Percentiles rank a stretch among this genome's conserved stretches.
These are phyloP conservation scores for Xylophagus ater DNA, from an alignment of 2,888 invertebrate species.

Conservation along the genomic window DNA sequence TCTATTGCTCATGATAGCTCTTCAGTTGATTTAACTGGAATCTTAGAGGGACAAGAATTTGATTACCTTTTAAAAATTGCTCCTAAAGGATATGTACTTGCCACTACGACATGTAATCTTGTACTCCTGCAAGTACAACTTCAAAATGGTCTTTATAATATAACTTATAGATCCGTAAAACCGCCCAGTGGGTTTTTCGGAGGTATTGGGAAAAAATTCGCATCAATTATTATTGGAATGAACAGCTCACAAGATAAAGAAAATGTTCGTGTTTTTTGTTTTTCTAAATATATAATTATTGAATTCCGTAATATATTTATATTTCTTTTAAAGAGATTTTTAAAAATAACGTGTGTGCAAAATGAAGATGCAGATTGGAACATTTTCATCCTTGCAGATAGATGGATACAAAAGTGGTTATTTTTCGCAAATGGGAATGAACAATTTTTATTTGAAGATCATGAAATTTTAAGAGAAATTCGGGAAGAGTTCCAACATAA, in stretches of 20 bases:
- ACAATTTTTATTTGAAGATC: conserved; percentile 56
- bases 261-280: conserved; percentile 25
- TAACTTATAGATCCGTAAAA: conserved; percentile 55
- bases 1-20: conserved; percentile 79
- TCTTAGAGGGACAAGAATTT: conserved; percentile 80
- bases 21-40: conserved; percentile 72
- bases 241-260: conserved; percentile 34
- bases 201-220: conserved; percentile 61
- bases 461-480: conserved; percentile 60
- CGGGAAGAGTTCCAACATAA: conserved; percentile 57
- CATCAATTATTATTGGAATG: conserved; percentile 38
- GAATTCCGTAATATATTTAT: conserved; percentile 8
- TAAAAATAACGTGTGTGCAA: conserved; percentile 51
- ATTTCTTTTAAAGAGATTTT: conserved; percentile 42
- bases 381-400: conserved; percentile 64
- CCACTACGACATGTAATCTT: conserved; percentile 84
- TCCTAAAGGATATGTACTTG: conserved; percentile 67
- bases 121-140: conserved; percentile 55
- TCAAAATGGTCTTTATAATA: conserved; percentile 54
- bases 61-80: conserved; percentile 58
- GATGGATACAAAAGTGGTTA: conserved; percentile 74
- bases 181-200: conserved; percentile 76
- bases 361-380: conserved; percentile 41
- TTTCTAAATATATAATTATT: conserved; percentile 4
- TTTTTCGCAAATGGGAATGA: conserved; percentile 52